Conservation (phyloP, 2,113 vertebrate species). For the Chamaea fasciata region DNA sequence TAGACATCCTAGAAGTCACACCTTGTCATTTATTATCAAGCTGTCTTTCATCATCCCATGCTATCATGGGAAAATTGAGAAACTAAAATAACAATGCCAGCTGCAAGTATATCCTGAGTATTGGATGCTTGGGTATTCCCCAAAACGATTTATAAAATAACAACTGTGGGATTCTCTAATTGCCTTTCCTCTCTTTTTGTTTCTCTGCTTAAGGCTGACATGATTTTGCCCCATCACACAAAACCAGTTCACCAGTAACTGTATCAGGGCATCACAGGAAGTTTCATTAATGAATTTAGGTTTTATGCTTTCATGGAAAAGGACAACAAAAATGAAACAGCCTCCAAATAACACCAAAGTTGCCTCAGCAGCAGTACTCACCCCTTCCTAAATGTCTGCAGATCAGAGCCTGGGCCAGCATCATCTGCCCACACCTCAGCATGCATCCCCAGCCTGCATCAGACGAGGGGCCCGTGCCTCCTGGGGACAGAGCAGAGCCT, state of each 20-base stretch:
- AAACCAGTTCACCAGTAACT: background rate
- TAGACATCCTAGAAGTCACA: background rate
- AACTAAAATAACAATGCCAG: background rate
- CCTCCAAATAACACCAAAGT: background rate
- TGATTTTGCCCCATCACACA: background rate
- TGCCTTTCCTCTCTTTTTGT: background rate
- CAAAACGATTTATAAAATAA: background rate
- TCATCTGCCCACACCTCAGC: conserved; percentile 98
- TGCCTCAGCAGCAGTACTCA: conserved; percentile 44
- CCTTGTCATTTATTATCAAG: background rate
- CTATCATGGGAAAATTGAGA: background rate
- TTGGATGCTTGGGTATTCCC: background rate
- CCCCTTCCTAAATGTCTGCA: conserved; percentile 92
- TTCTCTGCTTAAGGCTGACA: background rate
- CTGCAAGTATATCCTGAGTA: background rate
- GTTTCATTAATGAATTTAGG: background rate
- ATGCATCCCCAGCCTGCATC: conserved; percentile 98
- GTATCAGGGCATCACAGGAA: background rate
- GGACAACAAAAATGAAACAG: background rate
- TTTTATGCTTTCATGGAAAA: background rate
- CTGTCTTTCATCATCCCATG: background rate
- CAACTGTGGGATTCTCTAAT: background rate
- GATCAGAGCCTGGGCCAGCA: conserved; percentile 91
- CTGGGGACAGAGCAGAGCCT: conserved; percentile 58
- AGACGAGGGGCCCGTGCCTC: conserved; percentile 93